Evolutionary conservation across 2,113 vertebrate species (phyloP).

Genomic region (Spermophilus dauricus): DNA sequence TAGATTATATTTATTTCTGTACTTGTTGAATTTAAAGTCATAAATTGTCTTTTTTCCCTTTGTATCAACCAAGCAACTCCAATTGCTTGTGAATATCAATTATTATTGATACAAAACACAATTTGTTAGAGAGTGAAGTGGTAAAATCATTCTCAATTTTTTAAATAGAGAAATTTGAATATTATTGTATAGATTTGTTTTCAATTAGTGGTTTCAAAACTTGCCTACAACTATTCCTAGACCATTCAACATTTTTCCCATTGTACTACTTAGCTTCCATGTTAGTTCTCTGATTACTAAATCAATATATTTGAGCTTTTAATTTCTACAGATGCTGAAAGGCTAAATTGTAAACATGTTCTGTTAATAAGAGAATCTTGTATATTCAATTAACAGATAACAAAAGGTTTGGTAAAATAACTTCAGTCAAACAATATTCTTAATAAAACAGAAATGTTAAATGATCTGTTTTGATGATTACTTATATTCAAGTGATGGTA

Average conservation of each 20-base stretch:
- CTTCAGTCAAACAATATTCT: neutral
- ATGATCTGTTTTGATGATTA: neutral
- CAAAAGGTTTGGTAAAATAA: neutral
- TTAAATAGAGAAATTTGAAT: neutral
- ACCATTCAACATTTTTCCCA: neutral
- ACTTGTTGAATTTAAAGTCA: neutral
- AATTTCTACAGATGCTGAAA: neutral
- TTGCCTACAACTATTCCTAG: neutral
- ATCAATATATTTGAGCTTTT: neutral
- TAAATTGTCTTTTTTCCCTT: neutral
- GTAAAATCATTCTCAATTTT: neutral
- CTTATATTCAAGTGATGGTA: neutral
- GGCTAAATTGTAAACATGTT: neutral
- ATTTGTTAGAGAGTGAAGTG: neutral
- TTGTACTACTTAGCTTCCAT: neutral
- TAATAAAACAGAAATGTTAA: neutral
- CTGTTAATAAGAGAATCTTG: neutral
- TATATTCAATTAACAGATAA: neutral
- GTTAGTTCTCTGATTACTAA: neutral
- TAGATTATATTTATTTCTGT: neutral
- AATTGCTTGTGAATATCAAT: neutral
- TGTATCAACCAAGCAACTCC: neutral
- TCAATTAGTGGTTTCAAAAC: neutral
- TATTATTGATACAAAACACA: neutral
- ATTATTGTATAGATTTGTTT: neutral